A percentile compares a stretch with the other conserved stretches of the same genome.
Conservation (phyloP, 2,797 vertebrate genomes). For the Neostethus bicornis region DNA sequence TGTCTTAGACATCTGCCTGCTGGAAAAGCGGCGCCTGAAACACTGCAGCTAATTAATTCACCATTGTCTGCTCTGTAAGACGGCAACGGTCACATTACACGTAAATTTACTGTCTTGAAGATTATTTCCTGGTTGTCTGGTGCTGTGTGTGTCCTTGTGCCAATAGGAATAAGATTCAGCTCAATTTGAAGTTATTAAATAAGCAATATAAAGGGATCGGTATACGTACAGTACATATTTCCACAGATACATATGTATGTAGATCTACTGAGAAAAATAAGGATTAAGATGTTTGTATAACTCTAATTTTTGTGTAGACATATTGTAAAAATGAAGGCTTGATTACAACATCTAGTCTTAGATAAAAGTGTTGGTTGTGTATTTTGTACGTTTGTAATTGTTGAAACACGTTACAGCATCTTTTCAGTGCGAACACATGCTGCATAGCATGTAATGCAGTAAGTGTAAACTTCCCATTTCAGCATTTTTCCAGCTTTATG, state of each 20-base stretch:
- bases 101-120: conserved; percentile 29
- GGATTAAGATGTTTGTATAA: too few relatives aligned
- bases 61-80: conserved; percentile 69
- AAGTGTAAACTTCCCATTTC: conserved; percentile 24
- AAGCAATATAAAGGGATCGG: too few relatives aligned
- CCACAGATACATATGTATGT: too few relatives aligned
- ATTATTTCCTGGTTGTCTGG: conserved; percentile 31
- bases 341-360: too few relatives aligned
- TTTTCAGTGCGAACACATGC: conserved; percentile 18
- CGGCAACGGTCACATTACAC: conserved; percentile 64
- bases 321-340: too few relatives aligned
- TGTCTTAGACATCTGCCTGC: conserved; percentile 68
- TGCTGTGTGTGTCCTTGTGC: conserved; percentile 13
- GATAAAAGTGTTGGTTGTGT: too few relatives aligned
- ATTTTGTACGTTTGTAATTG: too few relatives aligned
- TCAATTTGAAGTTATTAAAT: background rate
- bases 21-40: conserved; percentile 58
- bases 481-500: conserved; percentile 41
- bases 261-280: too few relatives aligned
- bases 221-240: too few relatives aligned
- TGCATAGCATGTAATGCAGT: conserved; percentile 32
- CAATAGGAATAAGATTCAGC: background rate
- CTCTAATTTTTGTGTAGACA: too few relatives aligned
- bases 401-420: conserved; percentile 16
- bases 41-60: conserved; percentile 78